Conservation (phyloP, 2,888 invertebrate genomes). For the Ectropis crepuscularia region DNA sequence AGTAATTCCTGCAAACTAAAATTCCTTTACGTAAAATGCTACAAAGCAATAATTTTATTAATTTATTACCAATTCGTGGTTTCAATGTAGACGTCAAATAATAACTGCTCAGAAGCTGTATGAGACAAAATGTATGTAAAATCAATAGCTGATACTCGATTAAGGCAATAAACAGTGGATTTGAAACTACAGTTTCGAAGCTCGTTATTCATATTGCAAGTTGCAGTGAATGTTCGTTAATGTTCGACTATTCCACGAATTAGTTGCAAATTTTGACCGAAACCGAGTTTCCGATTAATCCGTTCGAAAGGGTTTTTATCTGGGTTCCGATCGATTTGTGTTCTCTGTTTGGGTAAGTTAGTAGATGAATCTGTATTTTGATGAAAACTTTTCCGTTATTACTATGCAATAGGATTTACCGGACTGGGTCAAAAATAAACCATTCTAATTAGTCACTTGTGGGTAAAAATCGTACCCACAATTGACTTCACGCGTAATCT, state of each 20-base stretch:
- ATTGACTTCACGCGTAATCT: too few species aligned
- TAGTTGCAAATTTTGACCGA: constrained; percentile 32
- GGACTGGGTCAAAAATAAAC: too few species aligned
- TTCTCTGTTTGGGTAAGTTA: constrained; percentile 26
- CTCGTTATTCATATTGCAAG: constrained; percentile 40
- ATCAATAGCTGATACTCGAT: constrained; percentile 28
- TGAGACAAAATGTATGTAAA: constrained; percentile 24
- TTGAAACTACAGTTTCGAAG: constrained; percentile 34
- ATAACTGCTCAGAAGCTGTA: constrained; percentile 10
- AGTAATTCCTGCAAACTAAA: background rate
- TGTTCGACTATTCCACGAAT: constrained; percentile 27
- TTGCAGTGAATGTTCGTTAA: constrained; percentile 31
- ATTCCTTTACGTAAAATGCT: background rate
- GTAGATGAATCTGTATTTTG: constrained; percentile 26
- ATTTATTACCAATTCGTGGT: background rate
- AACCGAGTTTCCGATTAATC: constrained; percentile 35
- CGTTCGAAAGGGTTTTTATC: constrained; percentile 39
- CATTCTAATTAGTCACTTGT: too few species aligned
- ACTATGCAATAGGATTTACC: background rate
- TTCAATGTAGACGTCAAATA: background rate
- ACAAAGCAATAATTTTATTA: constrained; percentile 1
- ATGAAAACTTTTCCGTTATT: constrained; percentile 10
- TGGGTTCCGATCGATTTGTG: constrained; percentile 31
- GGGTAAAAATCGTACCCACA: too few species aligned
- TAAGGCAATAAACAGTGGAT: constrained; percentile 35